Base-by-base conservation (phyloP, 1,140 invertebrate genomes). In the Trissolcus basalis region DNA sequence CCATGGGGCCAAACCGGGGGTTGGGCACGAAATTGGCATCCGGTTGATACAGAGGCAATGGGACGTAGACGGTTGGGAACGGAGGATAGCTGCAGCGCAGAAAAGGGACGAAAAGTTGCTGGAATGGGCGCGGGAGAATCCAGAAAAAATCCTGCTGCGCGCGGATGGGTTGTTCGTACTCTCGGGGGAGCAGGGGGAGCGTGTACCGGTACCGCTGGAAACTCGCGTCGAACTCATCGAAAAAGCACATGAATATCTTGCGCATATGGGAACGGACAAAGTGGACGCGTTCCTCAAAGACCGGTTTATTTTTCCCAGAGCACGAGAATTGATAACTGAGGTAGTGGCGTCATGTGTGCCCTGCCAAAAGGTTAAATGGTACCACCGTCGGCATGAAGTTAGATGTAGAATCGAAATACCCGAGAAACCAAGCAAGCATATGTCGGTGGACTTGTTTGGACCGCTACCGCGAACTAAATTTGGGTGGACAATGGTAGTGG, bases 401-500 rank as follows among this genome's bases (percentile, higher is more conserved):
- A 9, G 9, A 39, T 3, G 2, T 2, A 4, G 7, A n/a, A 1
- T 44, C 8, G 8, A 7, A 15, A 10, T 48, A 16, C 45, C 43
- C 1, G 13, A n/a, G 7, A 6, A 14, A n/a, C 51, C 51, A 12
- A 9, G 35, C 2, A 11, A 41, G 8, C 51, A 54, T 7, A 4
- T 54, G 15, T 54, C 51, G 4, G 13, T 54, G 6, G 51, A 54
- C 27, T 16, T 54, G 5, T 41, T 54, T 16, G 51, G 51, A 0
- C 51, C 51, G 13, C 10, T 54, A 8, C 35, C 51, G 1, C 6
- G 4, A 32, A 32, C 51, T 9, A 54, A 54, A 41, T 54, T 15
- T 13, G 51, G 51, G 12, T 54, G 51, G 51, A 54, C 13, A 15
- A 54, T 54, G 36, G 14, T 54, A 0, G 14, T 54, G 27, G 51